phyloP scores from a whole-genome alignment of 1,140 invertebrate species.

The Cepaea nemoralis region DNA sequence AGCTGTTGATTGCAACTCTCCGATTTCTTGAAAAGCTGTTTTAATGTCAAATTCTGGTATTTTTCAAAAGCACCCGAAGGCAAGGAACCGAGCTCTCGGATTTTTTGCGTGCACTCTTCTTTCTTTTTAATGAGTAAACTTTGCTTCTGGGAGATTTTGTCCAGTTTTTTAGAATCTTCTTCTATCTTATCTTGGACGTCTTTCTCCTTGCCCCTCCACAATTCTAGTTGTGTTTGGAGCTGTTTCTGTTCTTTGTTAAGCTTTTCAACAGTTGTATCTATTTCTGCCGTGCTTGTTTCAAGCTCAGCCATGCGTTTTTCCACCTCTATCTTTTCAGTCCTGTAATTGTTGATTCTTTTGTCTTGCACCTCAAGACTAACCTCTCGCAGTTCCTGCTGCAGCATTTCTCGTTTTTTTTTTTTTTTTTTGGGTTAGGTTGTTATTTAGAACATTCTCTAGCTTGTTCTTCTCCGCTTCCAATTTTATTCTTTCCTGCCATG shows the following conservation, averaged over 20 bases:
- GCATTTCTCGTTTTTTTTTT: slow-evolving; percentile 84
- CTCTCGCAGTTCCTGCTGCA: slow-evolving; percentile 75
- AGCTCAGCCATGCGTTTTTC: slow-evolving; percentile 63
- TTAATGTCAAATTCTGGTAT: slow-evolving; percentile 88
- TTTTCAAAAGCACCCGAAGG: slow-evolving; percentile 93
- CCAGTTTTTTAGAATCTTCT: slow-evolving; percentile 95
- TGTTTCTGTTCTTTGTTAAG: slow-evolving; percentile 73
- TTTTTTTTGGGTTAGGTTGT: slow-evolving; percentile 96
- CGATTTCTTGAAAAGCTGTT: slow-evolving; percentile 94
- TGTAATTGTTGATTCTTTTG: slow-evolving; percentile 60
- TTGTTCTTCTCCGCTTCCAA: slow-evolving; percentile 98
- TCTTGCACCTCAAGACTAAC: slow-evolving; percentile 62
- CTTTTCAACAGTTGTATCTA: slow-evolving; percentile 84
- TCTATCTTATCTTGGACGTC: slow-evolving; percentile 96
- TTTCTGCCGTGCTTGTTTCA: slow-evolving; percentile 71
- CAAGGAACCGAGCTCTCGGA: slow-evolving; percentile 90
- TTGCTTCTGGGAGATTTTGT: slow-evolving; percentile 96
- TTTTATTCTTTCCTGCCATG: slow-evolving; percentile 92
- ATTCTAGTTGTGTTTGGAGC: slow-evolving; percentile 70
- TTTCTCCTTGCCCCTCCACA: slow-evolving; percentile 83
- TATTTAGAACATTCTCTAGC: slow-evolving; percentile 96
- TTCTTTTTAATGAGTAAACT: slow-evolving; percentile 91
- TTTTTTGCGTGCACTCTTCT: slow-evolving; percentile 95
- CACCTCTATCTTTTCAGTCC: slow-evolving; percentile 59
- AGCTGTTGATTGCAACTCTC: slow-evolving; percentile 96